Conservation (phyloP, 2,113 vertebrate genomes). For the Oriolus oriolus region DNA sequence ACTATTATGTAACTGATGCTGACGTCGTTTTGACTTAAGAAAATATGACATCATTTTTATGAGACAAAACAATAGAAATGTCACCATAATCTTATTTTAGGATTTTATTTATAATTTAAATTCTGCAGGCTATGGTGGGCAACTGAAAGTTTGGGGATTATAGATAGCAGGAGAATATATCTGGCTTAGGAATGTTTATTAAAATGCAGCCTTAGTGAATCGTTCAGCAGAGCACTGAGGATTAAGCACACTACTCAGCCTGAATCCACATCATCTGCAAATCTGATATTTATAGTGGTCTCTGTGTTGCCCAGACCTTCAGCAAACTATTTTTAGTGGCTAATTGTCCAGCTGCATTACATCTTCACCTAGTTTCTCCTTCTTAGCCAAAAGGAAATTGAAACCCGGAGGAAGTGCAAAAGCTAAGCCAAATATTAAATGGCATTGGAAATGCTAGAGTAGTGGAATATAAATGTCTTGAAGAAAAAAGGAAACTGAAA, state of each 20-base stretch:
- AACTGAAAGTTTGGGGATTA: neutral
- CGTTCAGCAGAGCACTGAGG: neutral
- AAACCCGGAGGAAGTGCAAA: neutral
- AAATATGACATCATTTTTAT: neutral
- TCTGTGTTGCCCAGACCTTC: neutral
- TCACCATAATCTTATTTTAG: neutral
- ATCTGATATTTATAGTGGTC: neutral
- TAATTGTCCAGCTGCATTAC: conserved; percentile 49
- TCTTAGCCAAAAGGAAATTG: conserved; percentile 10
- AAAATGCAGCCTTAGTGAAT: neutral
- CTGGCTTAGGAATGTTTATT: neutral
- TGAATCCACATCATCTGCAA: neutral
- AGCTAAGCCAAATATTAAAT: neutral
- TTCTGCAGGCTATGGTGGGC: neutral
- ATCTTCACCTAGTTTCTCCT: conserved; percentile 26
- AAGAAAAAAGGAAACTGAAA: neutral
- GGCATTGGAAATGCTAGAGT: neutral
- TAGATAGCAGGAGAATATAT: neutral
- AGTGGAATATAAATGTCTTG: neutral
- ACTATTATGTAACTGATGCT: neutral
- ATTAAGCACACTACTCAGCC: neutral
- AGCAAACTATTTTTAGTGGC: conserved; percentile 48
- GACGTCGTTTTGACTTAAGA: neutral
- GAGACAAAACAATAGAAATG: neutral
- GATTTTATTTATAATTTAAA: neutral